These are phyloP conservation scores for Turdus rufiventris DNA, from an alignment of 2,113 vertebrate species.

Conservation along the genomic window DNA sequence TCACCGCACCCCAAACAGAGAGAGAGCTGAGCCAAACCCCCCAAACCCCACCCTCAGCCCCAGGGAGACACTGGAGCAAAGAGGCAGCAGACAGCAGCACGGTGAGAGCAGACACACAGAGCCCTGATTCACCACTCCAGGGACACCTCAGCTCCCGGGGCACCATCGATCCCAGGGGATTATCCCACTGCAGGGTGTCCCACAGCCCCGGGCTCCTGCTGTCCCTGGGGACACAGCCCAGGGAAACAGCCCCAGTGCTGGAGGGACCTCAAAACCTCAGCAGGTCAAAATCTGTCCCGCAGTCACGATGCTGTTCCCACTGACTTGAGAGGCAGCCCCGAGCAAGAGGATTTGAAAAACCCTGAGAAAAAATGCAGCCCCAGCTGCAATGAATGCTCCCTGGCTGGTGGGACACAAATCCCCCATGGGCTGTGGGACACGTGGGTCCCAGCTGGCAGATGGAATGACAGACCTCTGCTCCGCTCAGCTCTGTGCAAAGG, in stretches of 20 bases:
- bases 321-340: neutral
- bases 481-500: neutral
- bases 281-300: neutral
- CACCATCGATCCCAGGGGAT: accelerated
- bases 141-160: neutral
- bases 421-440: neutral
- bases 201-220: neutral
- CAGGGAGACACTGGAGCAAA: neutral
- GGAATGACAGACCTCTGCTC: neutral
- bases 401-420: neutral
- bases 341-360: neutral
- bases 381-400: accelerated
- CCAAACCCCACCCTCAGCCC: neutral
- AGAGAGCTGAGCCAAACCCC: neutral
- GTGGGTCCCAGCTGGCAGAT: neutral
- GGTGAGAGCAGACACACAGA: neutral
- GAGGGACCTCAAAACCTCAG: neutral
- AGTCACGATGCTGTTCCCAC: neutral
- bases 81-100: neutral
- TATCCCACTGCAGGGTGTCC: neutral
- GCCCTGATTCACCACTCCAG: neutral
- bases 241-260: neutral
- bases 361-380: neutral
- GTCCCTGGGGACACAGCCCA: neutral
- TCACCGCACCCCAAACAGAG: neutral